Evolutionary conservation across 1,140 invertebrate genomes (phyloP), one percentile per base, ranked within the genome.

Genomic region (Penaeus indicus): DNA sequence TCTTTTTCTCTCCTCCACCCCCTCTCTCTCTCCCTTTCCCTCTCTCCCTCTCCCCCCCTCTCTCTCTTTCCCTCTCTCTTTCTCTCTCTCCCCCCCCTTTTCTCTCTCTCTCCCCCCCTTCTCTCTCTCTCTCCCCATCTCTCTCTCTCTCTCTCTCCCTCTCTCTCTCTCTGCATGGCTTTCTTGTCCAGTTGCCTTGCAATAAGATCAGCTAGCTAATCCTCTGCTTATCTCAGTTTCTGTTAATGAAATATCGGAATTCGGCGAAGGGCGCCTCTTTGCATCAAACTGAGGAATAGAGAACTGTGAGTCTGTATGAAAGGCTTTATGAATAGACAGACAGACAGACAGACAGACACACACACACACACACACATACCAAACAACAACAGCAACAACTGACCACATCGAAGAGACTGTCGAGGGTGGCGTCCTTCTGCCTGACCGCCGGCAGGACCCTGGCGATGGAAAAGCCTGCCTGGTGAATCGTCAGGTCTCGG

Each of bases 381-480:
- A 32, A 54, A 27, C 32, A 54, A 54, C 77, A 83, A 83, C 42
- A 83, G 1, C 32, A 7, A 61, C 18, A 42, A 88, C 90, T 94
- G 93, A 97, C 96, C 92, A 97, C 95, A 85, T 97, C 95, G 90
- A 98, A 94, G 72, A 97, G 95, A 90, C 97, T 95, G 27, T 95
- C 96, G 75, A 98, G 93, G 92, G 95, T 95, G 92, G 96, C 97
- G 32, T 94, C 94, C 8, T 94, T 93, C 80, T 92, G 93, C 22
- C 93, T 94, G 42, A 96, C 92, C 47, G 94, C 94, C 0, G 97
- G 97, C 91, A 99, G 95, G 16, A 98, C 95, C 83, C 96, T 95
- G 13, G 95, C 95, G 38, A 99, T 96, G 1, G 97, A 97, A 78
- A 95, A 95, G 61, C 98, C 98, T 42, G 96, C 96, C 94, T 98